phyloP scores from a whole-genome alignment of 1,140 invertebrate genomes.

The Neuroterus valhalla region DNA sequence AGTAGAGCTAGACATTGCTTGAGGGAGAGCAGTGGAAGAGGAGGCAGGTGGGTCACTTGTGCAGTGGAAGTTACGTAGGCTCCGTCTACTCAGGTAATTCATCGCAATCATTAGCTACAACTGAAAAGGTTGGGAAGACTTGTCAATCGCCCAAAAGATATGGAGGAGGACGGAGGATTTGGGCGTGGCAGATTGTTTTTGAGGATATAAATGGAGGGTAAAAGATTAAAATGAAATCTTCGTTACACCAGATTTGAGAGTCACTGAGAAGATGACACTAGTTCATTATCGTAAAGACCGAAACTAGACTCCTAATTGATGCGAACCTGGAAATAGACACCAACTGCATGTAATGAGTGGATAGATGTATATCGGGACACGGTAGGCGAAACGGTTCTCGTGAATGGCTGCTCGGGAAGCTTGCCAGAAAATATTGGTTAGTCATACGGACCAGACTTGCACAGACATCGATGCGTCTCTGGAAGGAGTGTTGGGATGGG shows the following conservation, averaged over 20 bases:
- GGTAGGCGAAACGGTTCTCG: background rate
- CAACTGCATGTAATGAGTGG: conserved; percentile 23
- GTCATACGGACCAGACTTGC: conserved; percentile 14
- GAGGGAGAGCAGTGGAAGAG: no score
- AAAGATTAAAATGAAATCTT: background rate
- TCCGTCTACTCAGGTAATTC: no score
- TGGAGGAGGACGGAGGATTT: no score
- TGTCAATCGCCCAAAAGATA: no score
- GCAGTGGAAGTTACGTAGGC: no score
- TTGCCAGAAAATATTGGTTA: conserved; percentile 27
- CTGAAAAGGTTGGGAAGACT: no score
- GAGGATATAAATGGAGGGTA: background rate
- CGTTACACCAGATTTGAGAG: background rate
- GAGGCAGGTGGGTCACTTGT: no score
- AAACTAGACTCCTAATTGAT: conserved; percentile 14
- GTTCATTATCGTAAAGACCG: background rate
- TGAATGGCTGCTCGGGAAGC: conserved; percentile 22
- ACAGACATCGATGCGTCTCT: conserved; percentile 17
- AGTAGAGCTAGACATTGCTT: no score
- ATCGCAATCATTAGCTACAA: no score
- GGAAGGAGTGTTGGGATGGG: background rate
- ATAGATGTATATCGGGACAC: background rate
- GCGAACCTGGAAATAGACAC: conserved; percentile 25
- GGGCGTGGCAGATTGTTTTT: background rate
- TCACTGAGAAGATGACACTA: background rate